These are phyloP conservation scores for Panagrolaimus sp. DNA, from an alignment of 1,140 invertebrate genomes.

Conservation along the genomic window DNA sequence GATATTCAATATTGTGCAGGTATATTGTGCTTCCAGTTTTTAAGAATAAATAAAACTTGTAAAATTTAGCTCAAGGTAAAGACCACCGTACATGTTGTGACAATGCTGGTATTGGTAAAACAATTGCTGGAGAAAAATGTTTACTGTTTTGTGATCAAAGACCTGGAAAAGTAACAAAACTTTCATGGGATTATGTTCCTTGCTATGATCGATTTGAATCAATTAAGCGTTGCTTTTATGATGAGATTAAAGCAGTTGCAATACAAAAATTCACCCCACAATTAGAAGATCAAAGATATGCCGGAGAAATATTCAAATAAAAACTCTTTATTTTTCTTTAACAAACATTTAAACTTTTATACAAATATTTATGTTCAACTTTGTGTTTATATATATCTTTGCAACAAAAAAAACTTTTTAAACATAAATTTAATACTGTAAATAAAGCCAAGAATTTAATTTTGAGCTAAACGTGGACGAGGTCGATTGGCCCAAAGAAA, in stretches of 20 bases:
- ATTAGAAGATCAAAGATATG: background rate
- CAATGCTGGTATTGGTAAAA: slow-evolving; percentile 36
- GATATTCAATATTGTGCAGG: slow-evolving; percentile 43
- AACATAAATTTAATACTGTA: too few species aligned
- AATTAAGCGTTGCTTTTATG: slow-evolving; percentile 36
- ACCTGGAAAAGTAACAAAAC: slow-evolving; percentile 29
- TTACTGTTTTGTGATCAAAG: slow-evolving; percentile 30
- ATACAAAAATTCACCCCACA: background rate
- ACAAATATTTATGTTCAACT: too few species aligned
- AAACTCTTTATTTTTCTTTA: background rate
- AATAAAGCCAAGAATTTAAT: too few species aligned
- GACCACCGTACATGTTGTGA: slow-evolving; percentile 30
- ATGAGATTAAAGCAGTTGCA: slow-evolving; percentile 32
- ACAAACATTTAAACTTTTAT: too few species aligned
- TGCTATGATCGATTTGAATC: slow-evolving; percentile 42
- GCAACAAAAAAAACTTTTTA: too few species aligned
- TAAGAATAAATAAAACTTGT: background rate
- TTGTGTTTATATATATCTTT: too few species aligned
- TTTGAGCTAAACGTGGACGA: background rate
- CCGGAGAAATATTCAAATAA: background rate
- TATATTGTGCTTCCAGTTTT: background rate
- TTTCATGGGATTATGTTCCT: slow-evolving; percentile 38
- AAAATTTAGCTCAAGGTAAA: slow-evolving; percentile 13
- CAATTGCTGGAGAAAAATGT: slow-evolving; percentile 43
- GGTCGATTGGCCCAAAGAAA: slow-evolving; percentile 1